These are phyloP conservation scores for Dromius quadrimaculatus DNA, from an alignment of 2,888 invertebrate species.

Conservation along the genomic window DNA sequence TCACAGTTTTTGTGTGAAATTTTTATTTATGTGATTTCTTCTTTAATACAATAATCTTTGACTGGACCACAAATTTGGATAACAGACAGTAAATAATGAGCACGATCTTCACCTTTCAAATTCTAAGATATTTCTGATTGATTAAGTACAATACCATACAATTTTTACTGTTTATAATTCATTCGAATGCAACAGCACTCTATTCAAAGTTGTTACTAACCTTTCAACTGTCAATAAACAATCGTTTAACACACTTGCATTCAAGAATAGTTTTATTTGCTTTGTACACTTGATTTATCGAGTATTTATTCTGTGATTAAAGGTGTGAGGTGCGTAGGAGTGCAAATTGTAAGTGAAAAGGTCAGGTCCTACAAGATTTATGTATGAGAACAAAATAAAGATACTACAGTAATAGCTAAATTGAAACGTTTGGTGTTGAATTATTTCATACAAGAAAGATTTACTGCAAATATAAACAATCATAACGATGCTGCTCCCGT, in stretches of 20 bases:
- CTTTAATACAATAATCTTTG: too few relatives aligned
- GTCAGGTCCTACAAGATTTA: conserved; percentile 25
- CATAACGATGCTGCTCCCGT: conserved; percentile 12
- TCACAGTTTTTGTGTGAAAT: too few relatives aligned
- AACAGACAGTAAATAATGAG: too few relatives aligned
- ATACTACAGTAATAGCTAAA: background rate
- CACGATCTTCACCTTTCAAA: too few relatives aligned
- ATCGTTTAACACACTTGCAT: conserved; percentile 12
- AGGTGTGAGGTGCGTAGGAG: conserved; percentile 18
- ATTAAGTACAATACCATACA: too few relatives aligned
- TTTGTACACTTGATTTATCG: conserved; percentile 11
- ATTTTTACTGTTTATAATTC: conserved; percentile 9
- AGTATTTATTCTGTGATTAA: conserved; percentile 28
- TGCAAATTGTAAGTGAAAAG: conserved; percentile 17
- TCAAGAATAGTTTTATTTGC: conserved; percentile 25
- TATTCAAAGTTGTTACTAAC: conserved; percentile 4
- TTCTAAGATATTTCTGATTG: too few relatives aligned
- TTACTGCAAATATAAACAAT: conserved; percentile 1
- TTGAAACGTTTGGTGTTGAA: conserved; percentile 26
- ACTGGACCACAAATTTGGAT: too few relatives aligned
- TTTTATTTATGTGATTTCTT: too few relatives aligned
- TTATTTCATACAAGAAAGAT: conserved; percentile 14
- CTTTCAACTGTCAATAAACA: conserved; percentile 26
- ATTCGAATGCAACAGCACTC: background rate
- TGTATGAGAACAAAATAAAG: background rate